These are phyloP conservation scores for Hirtodrosophila duncani DNA, from an alignment of 2,888 invertebrate genomes.

Conservation along the genomic window DNA sequence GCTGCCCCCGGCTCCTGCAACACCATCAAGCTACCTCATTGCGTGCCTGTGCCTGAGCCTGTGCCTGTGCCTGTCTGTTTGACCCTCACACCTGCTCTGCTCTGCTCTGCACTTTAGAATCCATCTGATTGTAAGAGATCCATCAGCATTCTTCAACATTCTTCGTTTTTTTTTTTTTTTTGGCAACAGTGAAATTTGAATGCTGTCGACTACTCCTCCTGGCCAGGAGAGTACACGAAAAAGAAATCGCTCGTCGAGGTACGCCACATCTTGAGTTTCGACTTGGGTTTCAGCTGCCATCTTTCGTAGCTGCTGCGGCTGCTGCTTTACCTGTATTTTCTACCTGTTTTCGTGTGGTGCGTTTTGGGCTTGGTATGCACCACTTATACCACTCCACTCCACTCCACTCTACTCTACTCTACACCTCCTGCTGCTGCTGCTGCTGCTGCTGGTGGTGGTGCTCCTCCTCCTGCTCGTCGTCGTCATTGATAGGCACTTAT, in stretches of 20 bases:
- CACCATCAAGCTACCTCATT: conserved; percentile 14
- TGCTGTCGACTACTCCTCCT: conserved; percentile 7
- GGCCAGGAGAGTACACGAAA: conserved; percentile 43
- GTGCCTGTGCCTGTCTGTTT: not conserved
- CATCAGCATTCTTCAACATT: too few relatives aligned
- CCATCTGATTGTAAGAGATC: too few relatives aligned
- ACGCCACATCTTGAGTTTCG: conserved; percentile 6
- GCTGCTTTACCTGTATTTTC: conserved; percentile 49
- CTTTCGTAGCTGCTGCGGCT: conserved; percentile 10
- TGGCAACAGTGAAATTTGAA: too few relatives aligned
- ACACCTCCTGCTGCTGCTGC: conserved; percentile 42
- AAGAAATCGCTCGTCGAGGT: conserved; percentile 34
- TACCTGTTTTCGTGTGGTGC: conserved; percentile 46
- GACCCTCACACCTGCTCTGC: not conserved
- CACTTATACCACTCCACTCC: not conserved
- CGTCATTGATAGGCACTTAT: conserved; percentile 73
- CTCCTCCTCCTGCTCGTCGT: conserved; percentile 35
- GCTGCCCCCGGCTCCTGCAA: conserved; percentile 39
- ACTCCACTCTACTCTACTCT: conserved; percentile 13
- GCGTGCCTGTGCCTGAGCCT: too few relatives aligned
- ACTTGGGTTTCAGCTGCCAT: conserved; percentile 38
- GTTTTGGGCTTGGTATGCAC: conserved; percentile 64
- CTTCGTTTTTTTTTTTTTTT: too few relatives aligned
- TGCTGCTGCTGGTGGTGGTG: conserved; percentile 10
- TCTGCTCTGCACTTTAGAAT: too few relatives aligned